Evolutionary conservation across 2,888 invertebrate species (phyloP).

Genomic region (Rhimphoctona megacephalus): DNA sequence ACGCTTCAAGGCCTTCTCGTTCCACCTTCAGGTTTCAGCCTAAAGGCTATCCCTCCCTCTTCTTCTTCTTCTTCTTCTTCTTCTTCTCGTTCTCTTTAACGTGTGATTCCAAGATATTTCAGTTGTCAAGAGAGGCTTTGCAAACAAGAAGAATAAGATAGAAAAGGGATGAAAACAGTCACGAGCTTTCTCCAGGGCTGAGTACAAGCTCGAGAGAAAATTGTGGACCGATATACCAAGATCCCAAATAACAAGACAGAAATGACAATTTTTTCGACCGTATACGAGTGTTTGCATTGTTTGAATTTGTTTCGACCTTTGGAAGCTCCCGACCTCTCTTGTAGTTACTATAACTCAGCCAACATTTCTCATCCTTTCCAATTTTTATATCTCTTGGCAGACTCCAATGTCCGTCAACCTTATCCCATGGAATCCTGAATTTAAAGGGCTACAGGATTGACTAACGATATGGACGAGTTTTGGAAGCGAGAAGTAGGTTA

Average conservation of each 20-base stretch:
- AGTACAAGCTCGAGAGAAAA: slow-evolving; percentile 21
- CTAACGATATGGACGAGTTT: slow-evolving; percentile 42
- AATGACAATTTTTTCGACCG: slow-evolving; percentile 10
- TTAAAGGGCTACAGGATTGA: slow-evolving; percentile 4
- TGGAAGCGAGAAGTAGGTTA: slow-evolving; percentile 67
- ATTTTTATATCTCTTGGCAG: slow-evolving; percentile 10
- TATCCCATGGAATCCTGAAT: slow-evolving; percentile 22
- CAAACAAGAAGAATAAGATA: background rate
- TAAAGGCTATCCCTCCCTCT: background rate
- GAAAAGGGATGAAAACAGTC: slow-evolving; percentile 15
- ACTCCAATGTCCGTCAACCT: slow-evolving; percentile 40
- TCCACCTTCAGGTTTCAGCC: background rate
- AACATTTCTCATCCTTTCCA: background rate
- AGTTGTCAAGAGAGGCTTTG: slow-evolving; percentile 21
- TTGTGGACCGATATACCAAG: slow-evolving; percentile 43
- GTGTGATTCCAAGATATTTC: slow-evolving; percentile 38
- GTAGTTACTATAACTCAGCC: background rate
- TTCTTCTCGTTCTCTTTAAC: background rate
- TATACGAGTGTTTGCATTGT: slow-evolving; percentile 7
- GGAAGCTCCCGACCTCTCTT: background rate
- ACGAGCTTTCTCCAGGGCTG: background rate
- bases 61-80: background rate
- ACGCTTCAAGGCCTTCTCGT: slow-evolving; percentile 32
- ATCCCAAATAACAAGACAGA: slow-evolving; percentile 49
- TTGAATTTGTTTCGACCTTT: slow-evolving; percentile 20